These are phyloP conservation scores for Cephus cinctus DNA, from an alignment of 1,140 invertebrate genomes.

Conservation along the genomic window DNA sequence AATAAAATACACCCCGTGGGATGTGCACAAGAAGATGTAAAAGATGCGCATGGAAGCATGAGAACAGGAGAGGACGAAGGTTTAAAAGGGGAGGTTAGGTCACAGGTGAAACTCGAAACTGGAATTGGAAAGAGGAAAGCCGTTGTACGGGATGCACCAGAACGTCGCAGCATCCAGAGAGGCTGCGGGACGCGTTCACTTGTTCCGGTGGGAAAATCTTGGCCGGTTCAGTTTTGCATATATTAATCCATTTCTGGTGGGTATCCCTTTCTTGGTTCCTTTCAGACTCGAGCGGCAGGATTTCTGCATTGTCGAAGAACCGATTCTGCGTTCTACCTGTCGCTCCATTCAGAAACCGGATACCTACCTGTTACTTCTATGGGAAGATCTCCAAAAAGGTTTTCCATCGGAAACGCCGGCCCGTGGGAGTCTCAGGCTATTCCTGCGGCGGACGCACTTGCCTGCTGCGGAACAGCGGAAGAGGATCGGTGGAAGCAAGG, in stretches of 20 bases:
- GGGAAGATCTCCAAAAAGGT: constrained; percentile 50
- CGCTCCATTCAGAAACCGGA: constrained; percentile 37
- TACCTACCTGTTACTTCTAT: constrained; percentile 51
- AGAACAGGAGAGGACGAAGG: background rate
- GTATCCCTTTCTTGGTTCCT: constrained; percentile 31
- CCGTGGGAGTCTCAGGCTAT: too few species aligned
- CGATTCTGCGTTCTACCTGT: background rate
- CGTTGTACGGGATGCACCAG: too few species aligned
- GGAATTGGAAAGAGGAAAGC: too few species aligned
- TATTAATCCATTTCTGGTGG: constrained; percentile 47
- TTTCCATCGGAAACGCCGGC: too few species aligned
- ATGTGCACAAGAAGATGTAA: constrained; percentile 9
- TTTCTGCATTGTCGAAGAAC: constrained; percentile 1
- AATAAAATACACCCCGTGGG: constrained; percentile 4
- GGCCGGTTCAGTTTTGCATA: constrained; percentile 45
- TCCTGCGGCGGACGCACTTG: too few species aligned
- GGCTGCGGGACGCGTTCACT: constrained; percentile 24
- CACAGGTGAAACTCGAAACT: constrained; percentile 45
- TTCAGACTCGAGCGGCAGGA: background rate
- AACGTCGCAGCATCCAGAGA: too few species aligned
- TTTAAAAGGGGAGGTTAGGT: constrained; percentile 7
- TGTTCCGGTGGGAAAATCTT: constrained; percentile 46
- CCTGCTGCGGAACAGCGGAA: too few species aligned
- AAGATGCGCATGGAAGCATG: constrained; percentile 8
- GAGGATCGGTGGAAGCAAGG: too few species aligned